Base-by-base conservation (phyloP, 1,140 invertebrate species). In the Aphaenogaster rudis region DNA sequence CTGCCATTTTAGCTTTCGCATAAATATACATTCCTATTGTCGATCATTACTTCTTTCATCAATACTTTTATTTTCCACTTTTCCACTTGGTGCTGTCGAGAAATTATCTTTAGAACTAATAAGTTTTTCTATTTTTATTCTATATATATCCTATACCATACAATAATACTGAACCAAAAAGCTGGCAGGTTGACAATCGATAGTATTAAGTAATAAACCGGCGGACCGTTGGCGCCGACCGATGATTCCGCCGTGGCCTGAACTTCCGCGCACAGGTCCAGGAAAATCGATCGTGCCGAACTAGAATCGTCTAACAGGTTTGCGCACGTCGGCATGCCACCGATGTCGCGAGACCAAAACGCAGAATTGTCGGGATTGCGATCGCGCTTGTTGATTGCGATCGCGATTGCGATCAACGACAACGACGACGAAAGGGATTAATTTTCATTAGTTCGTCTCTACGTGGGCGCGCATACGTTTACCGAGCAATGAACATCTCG, bases 361-460 rank as follows among this genome's bases (percentile, higher is more conserved):
- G 36, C 8, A 52, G 39, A 48, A 48, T 71, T 54, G 78, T 36
- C 63, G 33, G 72, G 42, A 81, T 82, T 72, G 79, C 21, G 66
- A 82, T 82, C 66, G 66, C 66, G 67, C 39, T 82, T 72, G 52
- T 82, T 36, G 52, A 50, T 28, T 50, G 79, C 66, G 52, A 28
- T 28, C 21, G 39, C n/a, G 52, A 50, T 28, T 50, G 79, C 66
- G 52, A 28, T 28, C 21, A 39, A 39, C 28, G 48, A 61, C 39
- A 5, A 69, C 33, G 50, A 59, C 15, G 39, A 36, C 67, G 67
- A 57, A 74, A 82, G 52, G 54, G 54, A 82, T 82, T 82, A 82
- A 82, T 82, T 82, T 82, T 82, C 80, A 61, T 82, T 74, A 74
- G 67, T 28, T 61, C 67, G 50, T 42, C 17, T 54, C 11, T 36